These are phyloP conservation scores for Lissonota sp. DNA, from an alignment of 2,888 invertebrate genomes.

Conservation along the genomic window DNA sequence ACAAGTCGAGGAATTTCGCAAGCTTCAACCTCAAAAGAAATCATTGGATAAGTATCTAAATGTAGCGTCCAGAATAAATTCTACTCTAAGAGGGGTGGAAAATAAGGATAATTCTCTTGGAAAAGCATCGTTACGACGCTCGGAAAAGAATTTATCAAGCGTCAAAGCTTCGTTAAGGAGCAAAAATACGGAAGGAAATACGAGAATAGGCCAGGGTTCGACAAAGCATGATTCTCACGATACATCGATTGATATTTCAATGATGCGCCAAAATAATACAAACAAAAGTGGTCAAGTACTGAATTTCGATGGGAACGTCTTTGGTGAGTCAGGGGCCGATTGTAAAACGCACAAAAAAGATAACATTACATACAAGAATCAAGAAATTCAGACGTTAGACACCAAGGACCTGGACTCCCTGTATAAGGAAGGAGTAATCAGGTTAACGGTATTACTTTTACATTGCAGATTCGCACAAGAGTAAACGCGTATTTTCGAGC, in stretches of 20 bases:
- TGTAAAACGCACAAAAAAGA: constrained; percentile 28
- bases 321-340: constrained; percentile 41
- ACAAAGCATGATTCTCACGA: constrained; percentile 16
- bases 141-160: constrained; percentile 47
- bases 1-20: constrained; percentile 72
- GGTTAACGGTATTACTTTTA: constrained; percentile 67
- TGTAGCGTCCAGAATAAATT: constrained; percentile 83
- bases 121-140: constrained; percentile 39
- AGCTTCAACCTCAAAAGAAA: constrained; percentile 70
- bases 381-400: constrained; percentile 80
- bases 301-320: constrained; percentile 68
- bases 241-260: constrained; percentile 43
- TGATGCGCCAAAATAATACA: constrained; percentile 45
- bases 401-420: constrained; percentile 72
- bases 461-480: too few relatives aligned
- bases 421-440: constrained; percentile 78
- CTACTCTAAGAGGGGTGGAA: constrained; percentile 62
- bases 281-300: constrained; percentile 59
- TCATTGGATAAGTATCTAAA: constrained; percentile 77
- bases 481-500: too few relatives aligned
- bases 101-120: constrained; percentile 18
- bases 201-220: constrained; percentile 39
- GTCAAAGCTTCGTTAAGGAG: constrained; percentile 45
- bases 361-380: constrained; percentile 71
- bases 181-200: constrained; percentile 32